phyloP scores from a whole-genome alignment of 2,113 vertebrate genomes.

The Anoura caudifer region DNA sequence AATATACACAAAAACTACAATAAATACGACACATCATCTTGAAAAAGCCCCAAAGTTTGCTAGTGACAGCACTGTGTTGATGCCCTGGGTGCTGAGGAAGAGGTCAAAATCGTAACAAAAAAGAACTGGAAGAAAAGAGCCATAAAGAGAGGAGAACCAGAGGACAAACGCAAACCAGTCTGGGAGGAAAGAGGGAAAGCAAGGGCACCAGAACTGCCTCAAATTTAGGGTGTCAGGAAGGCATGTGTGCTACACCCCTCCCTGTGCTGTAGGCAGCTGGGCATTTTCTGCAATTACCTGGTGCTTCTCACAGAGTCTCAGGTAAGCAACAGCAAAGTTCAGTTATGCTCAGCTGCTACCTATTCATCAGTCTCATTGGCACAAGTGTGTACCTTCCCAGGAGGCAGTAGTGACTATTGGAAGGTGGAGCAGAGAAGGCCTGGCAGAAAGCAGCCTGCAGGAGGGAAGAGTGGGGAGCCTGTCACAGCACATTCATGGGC shows the following conservation, averaged over 20 bases:
- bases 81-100: background rate
- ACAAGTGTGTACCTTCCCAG: background rate
- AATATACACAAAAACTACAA: background rate
- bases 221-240: no score
- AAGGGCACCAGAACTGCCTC: background rate
- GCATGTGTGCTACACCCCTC: no score
- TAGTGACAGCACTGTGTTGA: background rate
- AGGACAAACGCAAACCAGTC: background rate
- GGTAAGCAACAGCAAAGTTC: background rate
- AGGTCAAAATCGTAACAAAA: background rate
- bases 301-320: background rate
- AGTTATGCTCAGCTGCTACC: background rate
- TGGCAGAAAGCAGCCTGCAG: rapidly evolving
- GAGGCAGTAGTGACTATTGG: background rate
- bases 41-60: background rate
- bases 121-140: background rate
- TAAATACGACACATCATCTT: background rate
- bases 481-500: no score
- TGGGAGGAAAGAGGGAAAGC: background rate
- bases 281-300: background rate
- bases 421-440: background rate
- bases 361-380: background rate
- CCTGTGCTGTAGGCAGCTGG: background rate
- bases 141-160: background rate
- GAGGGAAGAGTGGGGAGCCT: background rate